Base-by-base conservation (phyloP, 1,140 invertebrate genomes). In the Neoseiulus cucumeris region DNA sequence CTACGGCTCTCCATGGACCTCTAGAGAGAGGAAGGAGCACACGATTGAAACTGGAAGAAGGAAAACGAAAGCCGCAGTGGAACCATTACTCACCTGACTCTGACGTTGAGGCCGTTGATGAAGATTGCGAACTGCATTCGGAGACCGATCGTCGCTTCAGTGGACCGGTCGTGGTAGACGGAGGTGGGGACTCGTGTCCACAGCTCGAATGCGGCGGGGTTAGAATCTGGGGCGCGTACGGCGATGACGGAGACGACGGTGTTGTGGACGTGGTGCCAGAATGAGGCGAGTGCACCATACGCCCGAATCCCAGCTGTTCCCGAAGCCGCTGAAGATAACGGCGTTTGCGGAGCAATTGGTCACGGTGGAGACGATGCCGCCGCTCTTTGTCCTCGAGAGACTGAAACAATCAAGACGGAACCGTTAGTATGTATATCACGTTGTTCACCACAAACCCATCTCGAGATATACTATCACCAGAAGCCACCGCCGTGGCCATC, bases 311-410 rank as follows among this genome's bases (percentile, higher is more conserved):
- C 51, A 59, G 25, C 51, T 59, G 51, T 17, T 59, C 51, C 22
- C 51, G 51, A 2, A 59, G 51, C 22, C 51, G 51, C 9, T 59
- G 25, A 1, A 59, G 51, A 59, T 59, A 59, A 25, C 51, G 51
- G 25, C 33, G 25, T 33, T 59, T 59, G 51, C 51, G 51, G 33
- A 59, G 51, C 51, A 59, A 33, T 33, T 59, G 51, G 51, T 59
- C 51, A 59, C 51, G 51, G 51, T 59, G 51, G 14, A 59, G 25
- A 17, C 51, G 51, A 33, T 59, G 51, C 51, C 51, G 51, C 51
- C 51, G 51, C 9, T 59, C 51, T 20, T 59, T 59, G 14, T 59
- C 51, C 33, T 59, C 51, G 22, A 59, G 51, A 29, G 51, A 59
- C 51, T 59, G 51, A 25, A 59, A 59, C 22, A 59, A 17, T 39